Evolutionary conservation across 2,888 invertebrate genomes (phyloP).

Genomic region (Lepidocyrtoides sp.): DNA sequence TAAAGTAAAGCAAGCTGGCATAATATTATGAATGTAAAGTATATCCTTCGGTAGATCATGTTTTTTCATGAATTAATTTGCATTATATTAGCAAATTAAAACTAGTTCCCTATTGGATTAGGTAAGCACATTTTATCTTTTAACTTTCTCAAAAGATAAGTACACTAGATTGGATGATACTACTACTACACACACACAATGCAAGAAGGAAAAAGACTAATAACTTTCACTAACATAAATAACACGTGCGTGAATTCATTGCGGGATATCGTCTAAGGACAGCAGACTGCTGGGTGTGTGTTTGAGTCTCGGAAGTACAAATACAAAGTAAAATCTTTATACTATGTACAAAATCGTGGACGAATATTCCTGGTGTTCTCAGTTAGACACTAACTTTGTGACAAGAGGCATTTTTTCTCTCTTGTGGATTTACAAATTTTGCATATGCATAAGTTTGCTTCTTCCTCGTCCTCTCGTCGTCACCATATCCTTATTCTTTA

Average conservation of each 20-base stretch:
- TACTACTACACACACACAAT: background rate
- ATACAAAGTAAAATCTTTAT: no score
- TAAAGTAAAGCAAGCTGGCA: background rate
- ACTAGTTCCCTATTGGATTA: constrained; percentile 4
- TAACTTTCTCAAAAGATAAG: constrained; percentile 8
- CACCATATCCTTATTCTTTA: background rate
- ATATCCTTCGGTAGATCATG: background rate
- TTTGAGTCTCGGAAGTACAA: background rate
- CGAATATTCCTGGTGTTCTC: no score
- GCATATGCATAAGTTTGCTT: constrained; percentile 46
- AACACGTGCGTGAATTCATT: background rate
- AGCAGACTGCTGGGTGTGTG: background rate
- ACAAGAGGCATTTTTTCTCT: constrained; percentile 10
- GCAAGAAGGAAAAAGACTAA: background rate
- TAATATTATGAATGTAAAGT: constrained; percentile 52
- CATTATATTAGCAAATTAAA: constrained; percentile 64
- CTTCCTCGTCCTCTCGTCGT: background rate
- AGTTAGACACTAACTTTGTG: no score
- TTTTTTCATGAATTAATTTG: constrained; percentile 57
- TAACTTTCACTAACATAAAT: background rate
- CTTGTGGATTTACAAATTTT: constrained; percentile 10
- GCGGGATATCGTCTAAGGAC: background rate
- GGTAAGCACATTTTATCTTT: background rate
- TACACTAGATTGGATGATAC: background rate
- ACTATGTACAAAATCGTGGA: no score